phyloP scores from a whole-genome alignment of 2,113 vertebrate species.

The Phyllopteryx taeniolatus region DNA sequence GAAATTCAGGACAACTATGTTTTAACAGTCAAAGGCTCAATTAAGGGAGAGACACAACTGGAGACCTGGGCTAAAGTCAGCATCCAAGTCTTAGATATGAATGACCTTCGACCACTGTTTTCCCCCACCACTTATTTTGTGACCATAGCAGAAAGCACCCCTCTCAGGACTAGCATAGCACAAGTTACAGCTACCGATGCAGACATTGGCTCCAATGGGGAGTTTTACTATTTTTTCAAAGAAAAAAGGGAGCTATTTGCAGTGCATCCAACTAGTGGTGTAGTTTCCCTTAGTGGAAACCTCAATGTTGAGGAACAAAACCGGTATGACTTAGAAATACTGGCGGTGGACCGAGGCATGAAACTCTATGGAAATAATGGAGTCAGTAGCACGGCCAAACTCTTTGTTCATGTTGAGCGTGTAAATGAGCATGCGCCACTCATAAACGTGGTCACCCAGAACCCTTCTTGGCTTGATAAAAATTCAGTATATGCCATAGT shows the following conservation, averaged over 20 bases:
- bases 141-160: conserved; percentile 91
- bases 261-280: conserved; percentile 92
- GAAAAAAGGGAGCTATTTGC: conserved; percentile 91
- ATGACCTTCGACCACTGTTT: conserved; percentile 96
- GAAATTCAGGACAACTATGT: conserved; percentile 96
- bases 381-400: conserved; percentile 95
- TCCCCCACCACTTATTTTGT: conserved; percentile 97
- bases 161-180: conserved; percentile 94
- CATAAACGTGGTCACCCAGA: conserved; percentile 78
- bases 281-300: conserved; percentile 89
- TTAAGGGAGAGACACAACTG: conserved; percentile 85
- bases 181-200: conserved; percentile 98
- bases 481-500: conserved; percentile 83
- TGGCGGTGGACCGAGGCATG: conserved; percentile 96
- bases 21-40: conserved; percentile 89
- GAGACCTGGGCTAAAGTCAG: conserved; percentile 96
- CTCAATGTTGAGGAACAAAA: conserved; percentile 85
- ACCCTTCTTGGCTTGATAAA: conserved; percentile 77
- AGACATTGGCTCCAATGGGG: conserved; percentile 95
- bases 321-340: conserved; percentile 89
- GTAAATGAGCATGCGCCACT: conserved; percentile 86
- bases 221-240: conserved; percentile 99
- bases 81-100: conserved; percentile 96
- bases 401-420: conserved; percentile 92
- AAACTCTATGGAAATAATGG: conserved; percentile 98